These are phyloP conservation scores for Laothoe populi DNA, from an alignment of 2,888 invertebrate species.

Conservation along the genomic window DNA sequence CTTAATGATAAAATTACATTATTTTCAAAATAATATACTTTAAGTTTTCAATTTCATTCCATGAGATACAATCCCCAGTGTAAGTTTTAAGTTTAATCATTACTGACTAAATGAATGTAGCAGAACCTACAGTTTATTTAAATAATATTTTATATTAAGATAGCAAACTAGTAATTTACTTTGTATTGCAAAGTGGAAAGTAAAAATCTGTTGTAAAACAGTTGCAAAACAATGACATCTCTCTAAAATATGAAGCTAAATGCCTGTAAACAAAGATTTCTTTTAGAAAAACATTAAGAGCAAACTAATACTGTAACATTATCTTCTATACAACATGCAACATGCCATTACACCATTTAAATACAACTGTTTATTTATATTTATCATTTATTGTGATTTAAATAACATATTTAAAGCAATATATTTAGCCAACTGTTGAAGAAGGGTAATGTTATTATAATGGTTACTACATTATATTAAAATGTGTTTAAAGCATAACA, in stretches of 20 bases:
- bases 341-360: not conserved
- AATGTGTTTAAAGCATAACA: conserved; percentile 26
- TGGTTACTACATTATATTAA: not conserved
- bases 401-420: not conserved
- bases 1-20: not conserved
- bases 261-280: conserved; percentile 18
- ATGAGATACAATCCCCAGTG: no score
- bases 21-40: not conserved
- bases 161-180: no score
- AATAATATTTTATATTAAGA: no score
- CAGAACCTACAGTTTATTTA: no score
- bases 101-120: no score
- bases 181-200: no score
- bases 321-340: conserved; percentile 1
- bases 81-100: no score
- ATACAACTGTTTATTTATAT: not conserved
- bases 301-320: not conserved
- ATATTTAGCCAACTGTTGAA: no score
- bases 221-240: not conserved
- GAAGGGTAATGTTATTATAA: no score
- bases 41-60: not conserved
- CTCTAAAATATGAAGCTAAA: conserved; percentile 14
- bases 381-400: not conserved
- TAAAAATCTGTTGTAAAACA: not conserved
- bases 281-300: conserved; percentile 5